Evolutionary conservation across 2,888 invertebrate species (phyloP).

Genomic region (Heteropelma amictum): DNA sequence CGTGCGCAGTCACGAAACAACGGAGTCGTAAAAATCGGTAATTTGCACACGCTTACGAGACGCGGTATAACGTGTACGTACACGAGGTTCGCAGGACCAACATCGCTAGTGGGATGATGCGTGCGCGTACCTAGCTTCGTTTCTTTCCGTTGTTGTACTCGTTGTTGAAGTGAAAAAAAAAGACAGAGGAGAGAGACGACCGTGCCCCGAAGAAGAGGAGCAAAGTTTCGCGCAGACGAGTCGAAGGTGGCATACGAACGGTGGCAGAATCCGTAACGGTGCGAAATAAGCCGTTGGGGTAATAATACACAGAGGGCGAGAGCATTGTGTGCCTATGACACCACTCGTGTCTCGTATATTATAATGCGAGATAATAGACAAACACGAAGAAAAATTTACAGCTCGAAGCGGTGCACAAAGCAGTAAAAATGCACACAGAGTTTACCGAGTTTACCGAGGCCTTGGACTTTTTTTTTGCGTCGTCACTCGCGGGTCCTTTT

Average conservation of each 20-base stretch:
- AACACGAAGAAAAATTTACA: conserved; percentile 7
- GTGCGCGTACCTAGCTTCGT: conserved; percentile 19
- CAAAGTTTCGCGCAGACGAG: neutral
- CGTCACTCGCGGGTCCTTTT: no score
- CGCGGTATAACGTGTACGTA: conserved; percentile 8
- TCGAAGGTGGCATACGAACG: conserved; percentile 42
- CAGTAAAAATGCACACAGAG: no score
- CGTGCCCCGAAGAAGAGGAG: neutral
- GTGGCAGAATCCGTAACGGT: conserved; percentile 54
- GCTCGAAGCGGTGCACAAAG: conserved; percentile 4
- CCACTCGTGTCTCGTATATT: conserved; percentile 31
- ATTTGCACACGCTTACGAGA: conserved; percentile 14
- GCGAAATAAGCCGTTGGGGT: conserved; percentile 55
- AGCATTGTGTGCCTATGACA: conserved; percentile 48
- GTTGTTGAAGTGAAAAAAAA: neutral
- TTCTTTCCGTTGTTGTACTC: neutral
- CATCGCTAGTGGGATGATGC: conserved; percentile 31
- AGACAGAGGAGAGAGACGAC: neutral
- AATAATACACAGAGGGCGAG: conserved; percentile 49
- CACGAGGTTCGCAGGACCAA: conserved; percentile 25
- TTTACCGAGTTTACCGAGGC: no score
- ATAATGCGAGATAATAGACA: neutral
- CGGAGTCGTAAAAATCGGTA: conserved; percentile 29
- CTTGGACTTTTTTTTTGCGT: no score
- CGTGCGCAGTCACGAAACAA: conserved; percentile 15